Percentiles rank a stretch among this genome's conserved stretches.
phyloP scores from a whole-genome alignment of 2,888 invertebrate species.

The Stegophylla sp. region DNA sequence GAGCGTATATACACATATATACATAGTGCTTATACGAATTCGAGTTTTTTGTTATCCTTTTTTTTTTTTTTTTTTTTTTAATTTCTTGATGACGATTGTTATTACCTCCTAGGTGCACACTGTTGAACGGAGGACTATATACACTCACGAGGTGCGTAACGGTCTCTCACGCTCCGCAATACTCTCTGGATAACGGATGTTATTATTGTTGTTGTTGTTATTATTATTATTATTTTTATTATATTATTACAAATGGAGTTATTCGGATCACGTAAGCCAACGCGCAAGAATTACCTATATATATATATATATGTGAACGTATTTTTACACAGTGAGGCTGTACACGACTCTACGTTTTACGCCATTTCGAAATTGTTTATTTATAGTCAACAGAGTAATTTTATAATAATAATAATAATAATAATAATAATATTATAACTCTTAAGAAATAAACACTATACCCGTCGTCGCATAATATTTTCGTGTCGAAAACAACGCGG shows the following conservation, averaged over 20 bases:
- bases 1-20: no score
- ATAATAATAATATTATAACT: constrained; percentile 15
- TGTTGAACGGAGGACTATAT: neutral
- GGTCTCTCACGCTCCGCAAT: constrained; percentile 28
- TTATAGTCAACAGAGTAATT: constrained; percentile 31
- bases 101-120: neutral
- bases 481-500: neutral
- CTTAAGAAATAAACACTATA: neutral
- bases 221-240: constrained; percentile 33
- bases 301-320: neutral
- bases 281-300: neutral
- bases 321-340: neutral
- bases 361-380: constrained; percentile 31
- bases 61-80: no score
- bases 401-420: no score
- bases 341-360: constrained; percentile 5
- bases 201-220: constrained; percentile 32
- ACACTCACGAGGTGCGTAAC: neutral
- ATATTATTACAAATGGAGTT: constrained; percentile 7
- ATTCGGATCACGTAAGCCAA: constrained; percentile 40
- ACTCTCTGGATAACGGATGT: constrained; percentile 25
- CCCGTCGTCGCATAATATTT: constrained; percentile 16
- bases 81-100: constrained; percentile 32
- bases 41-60: no score
- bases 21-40: neutral